These are phyloP conservation scores for Styela clava DNA, from an alignment of 23 tunicate species.

Conservation along the genomic window DNA sequence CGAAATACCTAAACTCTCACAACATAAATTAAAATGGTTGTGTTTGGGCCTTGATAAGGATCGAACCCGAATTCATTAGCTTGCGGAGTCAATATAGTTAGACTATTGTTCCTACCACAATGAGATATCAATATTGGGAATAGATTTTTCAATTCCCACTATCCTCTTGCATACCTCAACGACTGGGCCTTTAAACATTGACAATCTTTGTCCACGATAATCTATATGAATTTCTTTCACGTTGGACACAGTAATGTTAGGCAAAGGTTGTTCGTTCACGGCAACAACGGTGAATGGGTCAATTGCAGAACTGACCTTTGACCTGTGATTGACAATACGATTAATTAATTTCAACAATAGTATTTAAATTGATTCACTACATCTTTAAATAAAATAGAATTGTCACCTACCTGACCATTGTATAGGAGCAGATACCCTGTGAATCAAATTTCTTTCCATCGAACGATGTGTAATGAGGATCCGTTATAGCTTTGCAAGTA, in stretches of 20 bases:
- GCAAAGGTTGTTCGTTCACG: constrained; percentile 50
- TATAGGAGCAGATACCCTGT: constrained; percentile 65
- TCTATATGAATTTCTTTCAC: constrained; percentile 54
- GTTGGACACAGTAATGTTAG: constrained; percentile 48
- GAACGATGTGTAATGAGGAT: constrained; percentile 78
- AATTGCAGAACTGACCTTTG: constrained; percentile 22
- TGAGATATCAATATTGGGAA: no score
- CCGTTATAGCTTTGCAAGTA: constrained; percentile 69
- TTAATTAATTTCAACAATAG: not conserved
- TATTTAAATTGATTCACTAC: not conserved
- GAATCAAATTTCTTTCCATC: constrained; percentile 54
- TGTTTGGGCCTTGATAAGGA: no score
- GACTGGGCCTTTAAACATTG: constrained; percentile 44
- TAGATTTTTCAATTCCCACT: no score
- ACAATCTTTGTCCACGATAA: constrained; percentile 28
- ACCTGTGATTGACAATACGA: constrained; percentile 20
- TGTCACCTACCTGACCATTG: constrained; percentile 76
- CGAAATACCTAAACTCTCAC: no score
- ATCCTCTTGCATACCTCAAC: constrained; percentile 49
- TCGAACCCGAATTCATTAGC: no score
- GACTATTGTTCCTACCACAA: no score
- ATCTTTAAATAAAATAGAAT: no score
- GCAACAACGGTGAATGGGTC: constrained; percentile 66
- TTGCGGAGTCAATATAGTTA: no score
- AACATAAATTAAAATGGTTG: no score